These are phyloP conservation scores for Ecliptopera silaceata DNA, from an alignment of 2,888 invertebrate genomes.

Conservation along the genomic window DNA sequence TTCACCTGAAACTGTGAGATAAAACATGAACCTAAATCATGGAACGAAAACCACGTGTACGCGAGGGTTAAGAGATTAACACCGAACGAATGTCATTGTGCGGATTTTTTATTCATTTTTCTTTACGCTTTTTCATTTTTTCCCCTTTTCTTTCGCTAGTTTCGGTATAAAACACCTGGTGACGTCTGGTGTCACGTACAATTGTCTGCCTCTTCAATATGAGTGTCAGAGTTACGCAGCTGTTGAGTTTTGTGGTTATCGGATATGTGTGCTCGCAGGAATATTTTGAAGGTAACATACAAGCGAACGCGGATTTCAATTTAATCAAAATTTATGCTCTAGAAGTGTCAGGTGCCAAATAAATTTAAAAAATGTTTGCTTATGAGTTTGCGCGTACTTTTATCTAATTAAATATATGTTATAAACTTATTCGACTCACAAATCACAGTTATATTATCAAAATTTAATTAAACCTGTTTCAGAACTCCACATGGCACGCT, in stretches of 20 bases:
- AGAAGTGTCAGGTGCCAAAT: too few relatives aligned
- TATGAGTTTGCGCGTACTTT: neutral
- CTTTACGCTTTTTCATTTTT: conserved; percentile 20
- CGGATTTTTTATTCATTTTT: conserved; percentile 27
- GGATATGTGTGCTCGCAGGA: conserved; percentile 49
- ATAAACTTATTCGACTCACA: too few relatives aligned
- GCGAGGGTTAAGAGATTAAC: conserved; percentile 28
- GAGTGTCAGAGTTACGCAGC: conserved; percentile 34
- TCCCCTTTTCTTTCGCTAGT: neutral
- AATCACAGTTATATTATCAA: neutral
- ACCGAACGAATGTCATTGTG: conserved; percentile 27
- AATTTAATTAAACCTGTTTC: conserved; percentile 13
- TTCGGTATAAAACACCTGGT: conserved; percentile 19
- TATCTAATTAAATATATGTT: neutral
- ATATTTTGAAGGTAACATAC: conserved; percentile 57
- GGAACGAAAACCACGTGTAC: conserved; percentile 15
- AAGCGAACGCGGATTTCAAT: neutral
- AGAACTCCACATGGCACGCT: conserved; percentile 45
- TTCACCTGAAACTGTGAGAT: conserved; percentile 20
- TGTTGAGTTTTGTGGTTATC: conserved; percentile 38
- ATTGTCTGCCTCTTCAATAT: conserved; percentile 1
- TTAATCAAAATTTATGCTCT: neutral
- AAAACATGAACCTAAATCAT: conserved; percentile 11
- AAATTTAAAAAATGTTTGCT: too few relatives aligned
- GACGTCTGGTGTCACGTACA: neutral